Percentiles rank a stretch among this genome's conserved stretches.
These are phyloP conservation scores for Peromyscus leucopus DNA, from an alignment of 2,113 vertebrate genomes.

Conservation along the genomic window DNA sequence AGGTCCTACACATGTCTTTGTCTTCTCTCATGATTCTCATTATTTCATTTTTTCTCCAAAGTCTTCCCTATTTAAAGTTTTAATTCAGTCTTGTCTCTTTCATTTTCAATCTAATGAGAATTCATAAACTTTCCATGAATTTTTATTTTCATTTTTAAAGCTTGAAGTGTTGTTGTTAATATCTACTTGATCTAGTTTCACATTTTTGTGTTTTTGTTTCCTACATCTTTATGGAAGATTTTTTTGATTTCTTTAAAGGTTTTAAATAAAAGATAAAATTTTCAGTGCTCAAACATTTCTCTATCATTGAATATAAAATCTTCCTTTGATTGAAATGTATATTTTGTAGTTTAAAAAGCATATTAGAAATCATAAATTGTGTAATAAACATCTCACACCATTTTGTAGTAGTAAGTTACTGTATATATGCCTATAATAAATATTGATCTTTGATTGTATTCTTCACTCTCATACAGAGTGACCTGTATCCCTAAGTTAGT, in stretches of 20 bases:
- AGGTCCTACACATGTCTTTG: slow-evolving; percentile 10
- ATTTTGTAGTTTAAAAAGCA: slow-evolving; percentile 14
- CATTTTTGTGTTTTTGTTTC: slow-evolving; percentile 42
- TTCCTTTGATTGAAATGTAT: background rate
- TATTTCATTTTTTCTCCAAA: background rate
- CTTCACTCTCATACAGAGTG: background rate
- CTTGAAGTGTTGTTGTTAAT: background rate
- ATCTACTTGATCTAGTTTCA: background rate
- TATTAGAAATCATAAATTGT: background rate
- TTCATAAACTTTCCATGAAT: background rate
- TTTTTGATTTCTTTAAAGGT: background rate
- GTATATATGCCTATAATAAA: background rate
- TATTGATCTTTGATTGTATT: background rate
- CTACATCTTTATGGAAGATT: background rate
- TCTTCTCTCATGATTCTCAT: slow-evolving; percentile 25
- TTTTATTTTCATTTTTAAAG: slow-evolving; percentile 22
- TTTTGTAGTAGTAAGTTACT: slow-evolving; percentile 35
- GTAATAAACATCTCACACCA: slow-evolving; percentile 6
- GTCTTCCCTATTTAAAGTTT: background rate
- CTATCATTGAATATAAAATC: background rate
- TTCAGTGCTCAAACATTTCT: background rate
- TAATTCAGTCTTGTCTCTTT: slow-evolving; percentile 7
- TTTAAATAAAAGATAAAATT: slow-evolving; percentile 57
- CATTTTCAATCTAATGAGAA: slow-evolving; percentile 18
- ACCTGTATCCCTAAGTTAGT: background rate